Evolutionary conservation across 2,113 vertebrate species (phyloP), one percentile per base, ranked within the genome.

Genomic region (Cynocephalus volans): DNA sequence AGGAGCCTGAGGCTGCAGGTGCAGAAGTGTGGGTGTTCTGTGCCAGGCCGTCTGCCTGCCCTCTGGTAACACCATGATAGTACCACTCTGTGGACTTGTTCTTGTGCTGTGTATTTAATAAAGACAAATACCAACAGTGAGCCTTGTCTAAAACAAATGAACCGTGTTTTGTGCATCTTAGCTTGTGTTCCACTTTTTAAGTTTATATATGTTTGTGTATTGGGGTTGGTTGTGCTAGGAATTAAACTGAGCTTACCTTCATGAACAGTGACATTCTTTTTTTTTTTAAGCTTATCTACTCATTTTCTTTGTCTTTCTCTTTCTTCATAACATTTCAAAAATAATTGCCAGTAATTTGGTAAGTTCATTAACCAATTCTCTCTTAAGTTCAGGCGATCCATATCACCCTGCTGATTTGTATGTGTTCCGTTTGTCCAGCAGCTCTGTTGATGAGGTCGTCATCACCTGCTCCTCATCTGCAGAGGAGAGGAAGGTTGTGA

Each of bases 321-420:
- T 65, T 96, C 72, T 82, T 84, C 80, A 62, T 88, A 96, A 97
- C 60, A 76, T 83, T 95, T 93, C 79, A 75, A 56, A 98, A 94
- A 92, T 60, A 80, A 90, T 83, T 90, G 82, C 75, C 58, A 81
- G 93, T 88, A 67, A 94, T 96, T 95, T 84, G 83, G 31, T 64
- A 95, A 97, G 94, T 94, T 97, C 96, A 81, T 97, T 98, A 98
- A 92, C 81, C 97, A 75, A 94, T 93, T 91, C 89, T 90, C 93
- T 77, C 50, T 33, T 26, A 54, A 52, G 62, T 89, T 77, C 23
- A 1, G 23, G 93, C 77, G 79, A 56, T 90, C 96, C 79, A n/a
- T 76, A 54, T 50, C 33, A 0, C 72, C 79, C 81, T n/a, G 90
- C 67, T 65, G 85, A 88, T 84, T 33, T 69, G 88, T 67, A 18